Evolutionary conservation across 2,113 vertebrate genomes (phyloP), one percentile per base, ranked within the genome.

Genomic region (Notothenia coriiceps): DNA sequence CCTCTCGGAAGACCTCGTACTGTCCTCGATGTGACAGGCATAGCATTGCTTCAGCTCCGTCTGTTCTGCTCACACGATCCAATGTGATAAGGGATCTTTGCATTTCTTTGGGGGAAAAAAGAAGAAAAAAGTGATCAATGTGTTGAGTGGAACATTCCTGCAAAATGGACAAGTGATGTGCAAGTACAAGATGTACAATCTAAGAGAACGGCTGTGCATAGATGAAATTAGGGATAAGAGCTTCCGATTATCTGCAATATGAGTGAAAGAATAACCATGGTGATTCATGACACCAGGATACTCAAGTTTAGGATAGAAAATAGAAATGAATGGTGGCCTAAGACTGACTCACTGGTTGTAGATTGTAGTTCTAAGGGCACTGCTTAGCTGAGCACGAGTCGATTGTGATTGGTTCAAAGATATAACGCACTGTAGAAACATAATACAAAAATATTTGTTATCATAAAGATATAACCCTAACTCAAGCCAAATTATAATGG

Each of bases 31-130:
- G 20, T 76, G 73, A 82, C 50, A 66, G 25, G 18, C 40, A 7
- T 49, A 56, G 40, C 47, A 44, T 54, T 70, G 40, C 47, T 70
- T 69, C 15, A 4, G 71, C 29, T 82, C 79, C 70, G 57, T 52
- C 59, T n/a, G 40, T 51, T 46, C 46, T 3, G 63, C 73, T 70
- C 20, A 55, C 40, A 2, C 50, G 73, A 80, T 73, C 33, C 20
- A 44, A 51, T 79, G 47, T 79, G 79, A 79, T 66, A 73, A 47
- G 50, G 33, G 51, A 51, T 43, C 50, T 81, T 79, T 86, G n/a
- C 35, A 57, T 66, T 76, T 62, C 69, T 6, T 63, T 15, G 4
- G 13, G 10, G 13, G 12, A 25, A 25, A 25, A 25, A 20, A 18
- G 18, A 6, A 29, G 18, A 29, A 18, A 22, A 52, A 61, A 61